Evolutionary conservation across 2,888 invertebrate genomes (phyloP), one percentile per base, ranked within the genome.

Genomic region (Temnothorax rugatulus): DNA sequence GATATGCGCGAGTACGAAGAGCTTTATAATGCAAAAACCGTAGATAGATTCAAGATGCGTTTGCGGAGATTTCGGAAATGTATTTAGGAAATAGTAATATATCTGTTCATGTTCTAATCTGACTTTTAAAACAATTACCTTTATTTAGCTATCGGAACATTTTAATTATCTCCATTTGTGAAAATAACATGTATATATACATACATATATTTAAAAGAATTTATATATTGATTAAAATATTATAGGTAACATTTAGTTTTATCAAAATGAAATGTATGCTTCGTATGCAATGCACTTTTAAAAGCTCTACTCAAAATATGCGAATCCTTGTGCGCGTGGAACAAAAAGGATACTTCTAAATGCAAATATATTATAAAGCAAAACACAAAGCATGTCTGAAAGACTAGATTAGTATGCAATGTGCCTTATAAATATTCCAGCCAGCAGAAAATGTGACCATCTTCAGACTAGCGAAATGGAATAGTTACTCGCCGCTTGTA

Each of bases 11-110:
- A 68, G 41, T 74, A 79, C 79, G 74, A 74, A 59, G 47, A 79
- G 75, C 79, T 79, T 79, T 73, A 79, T 73, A 73, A 73, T 79
- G 47, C 74, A 79, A 74, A 73, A 59, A 25, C 47, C 18, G 74
- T 59, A 18, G 21, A 21, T 13, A 79, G 59, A 79, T 79, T 79
- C 47, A 69, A 77, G 77, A 69, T 9, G 41, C 68, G 44, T 69
- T 69, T 44, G 13, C 8, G 13, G 18, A 73, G 21, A 59, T 73
- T 74, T 73, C 38, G 18, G 34, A 15, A 47, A 21, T 15, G 8
- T 47, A 71, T 44, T 64, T 52, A 18, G 21, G 3, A 68, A 54
- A 68, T 44, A 41, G n/a, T 29, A 44, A 25, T 57, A 47, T 15
- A 47, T 15, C 3, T 79, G 38, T 9, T 73, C 59, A 18, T 7